A percentile compares a stretch with the other conserved stretches of the same genome.
These are phyloP conservation scores for Pomatostomus ruficeps DNA, from an alignment of 2,113 vertebrate genomes.

Conservation along the genomic window DNA sequence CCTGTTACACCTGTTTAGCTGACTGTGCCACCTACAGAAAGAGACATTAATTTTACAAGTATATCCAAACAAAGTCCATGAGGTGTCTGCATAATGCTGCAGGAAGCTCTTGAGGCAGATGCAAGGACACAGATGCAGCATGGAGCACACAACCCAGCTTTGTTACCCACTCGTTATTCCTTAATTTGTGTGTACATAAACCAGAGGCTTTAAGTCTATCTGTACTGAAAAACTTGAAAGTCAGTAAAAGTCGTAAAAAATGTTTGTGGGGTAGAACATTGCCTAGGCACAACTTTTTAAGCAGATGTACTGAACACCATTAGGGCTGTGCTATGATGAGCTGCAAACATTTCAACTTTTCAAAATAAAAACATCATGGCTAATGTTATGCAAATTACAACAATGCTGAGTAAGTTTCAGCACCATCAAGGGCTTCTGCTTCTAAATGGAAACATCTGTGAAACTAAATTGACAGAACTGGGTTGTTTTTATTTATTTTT, in stretches of 20 bases:
- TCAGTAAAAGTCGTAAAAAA: constrained; percentile 52
- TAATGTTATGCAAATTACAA: constrained; percentile 70
- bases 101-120: background rate
- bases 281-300: constrained; percentile 50
- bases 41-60: background rate
- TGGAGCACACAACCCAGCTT: background rate
- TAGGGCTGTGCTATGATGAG: constrained; percentile 60
- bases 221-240: constrained; percentile 37
- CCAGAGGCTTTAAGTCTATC: background rate
- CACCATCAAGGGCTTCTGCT: constrained; percentile 64
- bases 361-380: constrained; percentile 65
- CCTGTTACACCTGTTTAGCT: constrained; percentile 11
- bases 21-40: constrained; percentile 16
- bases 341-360: constrained; percentile 66
- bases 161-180: constrained; percentile 3
- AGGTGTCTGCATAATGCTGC: background rate
- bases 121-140: background rate
- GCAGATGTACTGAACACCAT: constrained; percentile 65
- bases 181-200: background rate
- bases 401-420: constrained; percentile 63
- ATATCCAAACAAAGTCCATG: background rate
- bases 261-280: constrained; percentile 36
- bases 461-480: constrained; percentile 13
- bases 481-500: background rate
- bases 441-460: constrained; percentile 71